These are phyloP conservation scores for Cariama cristata DNA, from an alignment of 2,113 vertebrate species.

Conservation along the genomic window DNA sequence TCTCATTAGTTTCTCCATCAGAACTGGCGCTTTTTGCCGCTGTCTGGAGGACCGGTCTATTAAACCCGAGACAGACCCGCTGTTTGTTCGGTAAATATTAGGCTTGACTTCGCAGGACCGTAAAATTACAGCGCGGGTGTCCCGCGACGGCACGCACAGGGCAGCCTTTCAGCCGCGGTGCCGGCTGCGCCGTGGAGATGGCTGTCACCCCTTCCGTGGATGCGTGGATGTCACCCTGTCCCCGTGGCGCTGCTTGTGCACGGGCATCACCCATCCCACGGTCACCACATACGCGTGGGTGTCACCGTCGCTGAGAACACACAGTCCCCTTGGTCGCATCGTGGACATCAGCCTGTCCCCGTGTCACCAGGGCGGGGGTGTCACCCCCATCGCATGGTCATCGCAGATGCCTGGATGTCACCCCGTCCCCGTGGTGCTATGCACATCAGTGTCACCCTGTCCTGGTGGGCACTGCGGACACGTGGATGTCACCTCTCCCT, in stretches of 20 bases:
- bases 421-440: no score
- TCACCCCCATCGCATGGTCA: background rate
- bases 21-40: constrained; percentile 10
- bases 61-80: constrained; percentile 47
- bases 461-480: no score
- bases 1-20: constrained; percentile 32
- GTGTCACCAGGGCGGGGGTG: background rate
- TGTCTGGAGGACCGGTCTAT: constrained; percentile 38
- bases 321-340: background rate
- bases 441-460: no score
- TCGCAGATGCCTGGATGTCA: background rate
- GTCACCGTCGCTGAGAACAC: fast-evolving
- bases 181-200: fast-evolving
- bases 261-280: background rate
- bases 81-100: constrained; percentile 11
- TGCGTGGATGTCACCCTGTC: background rate
- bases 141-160: background rate
- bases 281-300: fast-evolving
- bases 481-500: background rate
- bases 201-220: background rate
- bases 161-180: background rate
- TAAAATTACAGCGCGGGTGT: background rate
- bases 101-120: background rate
- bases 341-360: background rate
- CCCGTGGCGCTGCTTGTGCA: fast-evolving